These are phyloP conservation scores for Hoplias malabaricus DNA, from an alignment of 2,113 vertebrate genomes.

Conservation along the genomic window DNA sequence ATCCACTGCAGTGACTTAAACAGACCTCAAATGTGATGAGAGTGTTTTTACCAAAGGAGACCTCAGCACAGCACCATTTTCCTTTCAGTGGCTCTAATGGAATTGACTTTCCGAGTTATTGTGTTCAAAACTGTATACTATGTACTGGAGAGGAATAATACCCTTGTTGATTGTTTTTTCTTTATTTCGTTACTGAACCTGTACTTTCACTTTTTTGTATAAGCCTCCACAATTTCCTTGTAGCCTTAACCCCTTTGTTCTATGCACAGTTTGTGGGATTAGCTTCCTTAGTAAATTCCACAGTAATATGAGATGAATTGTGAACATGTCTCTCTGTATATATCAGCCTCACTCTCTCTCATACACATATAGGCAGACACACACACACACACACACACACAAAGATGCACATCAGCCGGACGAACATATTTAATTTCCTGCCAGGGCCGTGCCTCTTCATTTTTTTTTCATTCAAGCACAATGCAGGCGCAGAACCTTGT, in stretches of 20 bases:
- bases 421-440: slow-evolving; percentile 53
- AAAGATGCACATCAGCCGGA: slow-evolving; percentile 20
- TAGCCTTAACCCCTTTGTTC: neutral
- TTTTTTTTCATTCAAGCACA: slow-evolving; percentile 32
- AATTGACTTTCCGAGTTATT: neutral
- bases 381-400: slow-evolving; percentile 32
- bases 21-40: neutral
- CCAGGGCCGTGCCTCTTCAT: slow-evolving; percentile 22
- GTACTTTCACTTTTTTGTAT: neutral
- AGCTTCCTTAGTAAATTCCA: neutral
- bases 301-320: neutral
- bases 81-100: neutral
- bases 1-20: neutral
- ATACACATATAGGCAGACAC: neutral
- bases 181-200: neutral
- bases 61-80: neutral
- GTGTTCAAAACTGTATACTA: neutral
- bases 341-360: neutral
- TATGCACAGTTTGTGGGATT: neutral
- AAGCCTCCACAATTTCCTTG: too few species aligned
- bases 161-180: neutral
- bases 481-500: slow-evolving; percentile 29
- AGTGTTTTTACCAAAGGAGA: neutral
- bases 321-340: neutral
- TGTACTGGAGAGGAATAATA: neutral